A percentile compares a stretch with the other conserved stretches of the same genome.
These are phyloP conservation scores for Cyprinodon tularosa DNA, from an alignment of 2,113 vertebrate species.

Conservation along the genomic window DNA sequence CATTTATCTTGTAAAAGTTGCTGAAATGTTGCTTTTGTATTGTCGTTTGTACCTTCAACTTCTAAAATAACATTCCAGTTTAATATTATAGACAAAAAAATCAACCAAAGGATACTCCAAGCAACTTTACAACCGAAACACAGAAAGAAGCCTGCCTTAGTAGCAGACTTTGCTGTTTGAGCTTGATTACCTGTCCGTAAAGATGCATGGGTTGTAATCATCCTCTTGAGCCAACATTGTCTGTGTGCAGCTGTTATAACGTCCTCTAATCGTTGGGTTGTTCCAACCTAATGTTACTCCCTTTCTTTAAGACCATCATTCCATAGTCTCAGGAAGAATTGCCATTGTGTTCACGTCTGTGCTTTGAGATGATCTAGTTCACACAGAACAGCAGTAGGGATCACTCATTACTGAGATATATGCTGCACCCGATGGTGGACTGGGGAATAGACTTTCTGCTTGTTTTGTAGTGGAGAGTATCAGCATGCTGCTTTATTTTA, in stretches of 20 bases:
- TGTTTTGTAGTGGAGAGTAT: not conserved
- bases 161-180: constrained; percentile 13
- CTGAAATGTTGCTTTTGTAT: not conserved
- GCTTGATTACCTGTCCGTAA: constrained; percentile 19
- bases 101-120: not conserved
- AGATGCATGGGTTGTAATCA: constrained; percentile 13
- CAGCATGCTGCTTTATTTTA: not conserved
- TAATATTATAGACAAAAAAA: not conserved
- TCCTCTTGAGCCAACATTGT: constrained; percentile 19
- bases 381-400: constrained; percentile 13
- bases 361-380: constrained; percentile 20
- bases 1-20: not conserved
- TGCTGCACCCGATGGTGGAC: constrained; percentile 6
- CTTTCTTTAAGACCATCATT: not conserved
- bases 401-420: constrained; percentile 33
- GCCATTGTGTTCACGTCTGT: constrained; percentile 34
- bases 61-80: not conserved
- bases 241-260: constrained; percentile 10
- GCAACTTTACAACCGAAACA: constrained; percentile 24
- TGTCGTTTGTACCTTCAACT: not conserved
- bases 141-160: constrained; percentile 18
- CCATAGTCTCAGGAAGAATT: constrained; percentile 2
- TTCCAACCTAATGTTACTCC: constrained; percentile 13
- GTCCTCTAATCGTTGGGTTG: constrained; percentile 11
- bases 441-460: constrained; percentile 13